Base-by-base conservation (phyloP, 2,888 invertebrate genomes). In the Sminthurinus aureus region DNA sequence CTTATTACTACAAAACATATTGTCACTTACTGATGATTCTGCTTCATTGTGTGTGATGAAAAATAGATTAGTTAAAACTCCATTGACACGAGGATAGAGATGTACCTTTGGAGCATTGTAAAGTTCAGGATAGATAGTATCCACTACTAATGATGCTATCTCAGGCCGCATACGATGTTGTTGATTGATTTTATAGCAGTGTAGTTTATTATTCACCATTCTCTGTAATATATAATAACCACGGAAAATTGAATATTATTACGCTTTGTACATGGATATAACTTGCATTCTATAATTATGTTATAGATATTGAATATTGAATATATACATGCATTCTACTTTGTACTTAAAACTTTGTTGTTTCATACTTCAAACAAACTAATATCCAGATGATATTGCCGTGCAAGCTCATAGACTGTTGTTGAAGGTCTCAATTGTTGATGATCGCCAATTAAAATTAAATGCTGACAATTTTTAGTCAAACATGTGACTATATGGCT, bases 381-480 rank as follows among this genome's bases (percentile, higher is more conserved):
- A 76, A 96, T 91, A 84, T 95, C 94, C 84, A 96, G 90, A 69
- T 94, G 92, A 89, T 92, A 94, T 58, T 93, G 90, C 88, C 91
- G 92, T 0, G 94, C 94, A 80, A 96, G 90, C 73, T 92, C 91
- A 90, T 93, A 94, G 84, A 94, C 94, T 0, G 94, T 93, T 0
- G 94, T 93, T 24, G 92, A 92, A 0, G 96, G 96, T 52, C 94
- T 91, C 0, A 97, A 91, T 89, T 97, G 97, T 89, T 94, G 93
- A 90, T 96, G 96, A 90, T 96, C 96, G 91, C 96, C 96, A 85
- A 97, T 95, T 20, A 97, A 92, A 89, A 97, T 94, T 0, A 96
- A 92, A 90, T 97, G 97, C 89, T 96, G 91, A 86, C 95, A 95
- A 77, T 93, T 90, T 50, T 92, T 90, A 0, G 95, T 94, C 22